Base-by-base conservation (phyloP, 2,113 vertebrate genomes). In the Ivindomyrus marchei region DNA sequence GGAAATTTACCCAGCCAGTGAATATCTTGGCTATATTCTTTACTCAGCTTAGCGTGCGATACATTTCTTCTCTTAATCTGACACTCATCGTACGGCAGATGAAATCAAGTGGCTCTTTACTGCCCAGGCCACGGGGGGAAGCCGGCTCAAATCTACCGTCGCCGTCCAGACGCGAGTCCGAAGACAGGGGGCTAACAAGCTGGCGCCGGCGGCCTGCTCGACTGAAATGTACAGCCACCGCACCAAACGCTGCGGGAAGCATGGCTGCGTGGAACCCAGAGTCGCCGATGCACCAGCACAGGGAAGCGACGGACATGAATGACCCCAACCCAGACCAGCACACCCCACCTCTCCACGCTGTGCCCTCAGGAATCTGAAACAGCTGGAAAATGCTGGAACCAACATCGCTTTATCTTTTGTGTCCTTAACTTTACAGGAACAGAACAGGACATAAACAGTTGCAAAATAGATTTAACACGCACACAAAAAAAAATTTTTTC, bases 171-270 rank as follows among this genome's bases (percentile, higher is more conserved):
- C 8, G 56, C 56, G 21, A 58, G 6, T 66, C 24, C 3, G 62
- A 66, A 3, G n/a, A 6, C 8, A 3, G 62, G 62, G 24, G 62
- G 9, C 13, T 27, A 31, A 66, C 10, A 11, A 66, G n/a, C n/a
- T 5, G 3, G n/a, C 62, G 0, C 3, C n/a, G 9, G n/a, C 1
- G 0, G 62, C n/a, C 62, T 0, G 9, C 62, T 13, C 0, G 1
- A 10, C n/a, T 31, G 62, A 66, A 27, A 66, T 3, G 62, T 11
- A 3, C 9, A 3, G n/a, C 2, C 24, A 3, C 8, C 24, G 1
- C 2, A 11, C 8, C 8, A 4, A 27, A 66, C n/a, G 3, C 9
- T 31, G 62, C 9, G 10, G 10, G 62, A 31, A 66, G 7, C 58
- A 11, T 2, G 8, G n/a, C 24, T 27, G n/a, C n/a, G 10, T 13